phyloP scores from a whole-genome alignment of 2,888 invertebrate genomes.

The Adineta ricciae region DNA sequence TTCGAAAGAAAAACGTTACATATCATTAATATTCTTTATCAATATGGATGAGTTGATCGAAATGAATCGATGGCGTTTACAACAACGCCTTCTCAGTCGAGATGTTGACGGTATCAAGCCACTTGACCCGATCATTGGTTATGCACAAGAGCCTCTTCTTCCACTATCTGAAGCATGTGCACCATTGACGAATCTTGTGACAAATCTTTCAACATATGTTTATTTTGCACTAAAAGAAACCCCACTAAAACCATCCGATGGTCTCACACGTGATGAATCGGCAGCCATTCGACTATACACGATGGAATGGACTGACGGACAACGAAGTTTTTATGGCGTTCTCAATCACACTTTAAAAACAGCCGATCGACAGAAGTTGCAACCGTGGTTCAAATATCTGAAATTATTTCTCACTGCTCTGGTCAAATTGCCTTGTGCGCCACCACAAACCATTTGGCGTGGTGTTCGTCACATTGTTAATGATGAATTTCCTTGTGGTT shows the following conservation, averaged over 20 bases:
- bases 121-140: background rate
- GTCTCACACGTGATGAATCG: background rate
- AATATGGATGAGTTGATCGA: no score
- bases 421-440: background rate
- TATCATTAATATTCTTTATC: no score
- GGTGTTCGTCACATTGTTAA: background rate
- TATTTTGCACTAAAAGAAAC: background rate
- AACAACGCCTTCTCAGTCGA: background rate
- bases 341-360: background rate
- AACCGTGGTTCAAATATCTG: background rate
- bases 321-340: background rate
- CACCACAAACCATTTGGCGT: background rate
- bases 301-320: background rate
- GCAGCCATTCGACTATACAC: background rate
- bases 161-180: background rate
- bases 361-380: background rate
- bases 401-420: background rate
- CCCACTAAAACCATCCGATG: background rate
- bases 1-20: no score
- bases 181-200: background rate
- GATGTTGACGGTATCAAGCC: background rate
- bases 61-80: no score
- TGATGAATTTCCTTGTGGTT: background rate
- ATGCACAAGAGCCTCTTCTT: background rate
- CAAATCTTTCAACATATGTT: background rate